phyloP scores from a whole-genome alignment of 2,113 vertebrate genomes.

The Uria lomvia region DNA sequence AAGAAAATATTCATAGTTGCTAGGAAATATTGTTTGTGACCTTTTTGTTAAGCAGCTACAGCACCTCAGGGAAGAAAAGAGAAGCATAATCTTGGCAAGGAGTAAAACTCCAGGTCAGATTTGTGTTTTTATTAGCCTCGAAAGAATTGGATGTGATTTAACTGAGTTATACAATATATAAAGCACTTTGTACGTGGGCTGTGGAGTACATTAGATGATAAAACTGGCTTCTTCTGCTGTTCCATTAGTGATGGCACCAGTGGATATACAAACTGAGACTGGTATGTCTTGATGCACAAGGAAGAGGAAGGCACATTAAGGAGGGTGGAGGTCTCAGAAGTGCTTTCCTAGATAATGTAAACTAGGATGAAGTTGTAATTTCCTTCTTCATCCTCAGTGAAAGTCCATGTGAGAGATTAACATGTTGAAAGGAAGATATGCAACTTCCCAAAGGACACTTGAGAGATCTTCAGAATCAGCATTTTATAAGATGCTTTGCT shows the following conservation, averaged over 20 bases:
- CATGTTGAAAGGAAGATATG: background rate
- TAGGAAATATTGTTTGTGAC: constrained; percentile 39
- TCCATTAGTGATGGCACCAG: background rate
- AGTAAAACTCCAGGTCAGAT: constrained; percentile 13
- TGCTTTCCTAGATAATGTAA: background rate
- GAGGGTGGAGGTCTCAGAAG: background rate
- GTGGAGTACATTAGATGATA: background rate
- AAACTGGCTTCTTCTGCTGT: background rate
- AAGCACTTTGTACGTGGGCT: background rate
- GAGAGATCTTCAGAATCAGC: background rate
- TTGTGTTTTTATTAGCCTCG: background rate
- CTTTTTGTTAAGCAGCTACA: constrained; percentile 23
- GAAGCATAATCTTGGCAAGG: constrained; percentile 8
- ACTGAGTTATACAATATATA: background rate
- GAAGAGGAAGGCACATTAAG: background rate
- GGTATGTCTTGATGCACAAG: background rate
- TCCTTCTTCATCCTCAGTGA: background rate
- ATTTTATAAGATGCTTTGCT: background rate
- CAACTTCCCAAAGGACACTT: background rate
- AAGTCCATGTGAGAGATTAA: background rate
- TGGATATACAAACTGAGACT: background rate
- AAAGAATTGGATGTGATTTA: constrained; percentile 6
- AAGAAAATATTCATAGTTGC: constrained; percentile 34
- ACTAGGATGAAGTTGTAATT: background rate
- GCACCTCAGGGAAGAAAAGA: constrained; percentile 12